These are phyloP conservation scores for Drosophila arizonae DNA, from an alignment of 1,140 invertebrate genomes.

Conservation along the genomic window DNA sequence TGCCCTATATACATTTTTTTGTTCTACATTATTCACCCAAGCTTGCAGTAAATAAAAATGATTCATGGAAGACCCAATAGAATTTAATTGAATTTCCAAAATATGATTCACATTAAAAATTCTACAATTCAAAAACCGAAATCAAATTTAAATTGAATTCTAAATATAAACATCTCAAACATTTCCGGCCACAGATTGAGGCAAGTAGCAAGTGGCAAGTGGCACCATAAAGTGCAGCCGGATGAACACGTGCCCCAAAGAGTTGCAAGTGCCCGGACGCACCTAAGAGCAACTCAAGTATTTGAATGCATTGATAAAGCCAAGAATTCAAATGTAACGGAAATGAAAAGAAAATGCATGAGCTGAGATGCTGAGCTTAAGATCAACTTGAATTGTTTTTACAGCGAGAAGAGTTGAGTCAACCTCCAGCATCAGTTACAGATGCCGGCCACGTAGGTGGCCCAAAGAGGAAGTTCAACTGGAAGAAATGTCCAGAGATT, in stretches of 20 bases:
- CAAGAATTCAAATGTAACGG: constrained; percentile 44
- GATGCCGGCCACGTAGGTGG: constrained; percentile 37
- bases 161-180: constrained; percentile 5
- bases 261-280: constrained; percentile 7
- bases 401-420: neutral
- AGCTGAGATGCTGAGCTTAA: neutral
- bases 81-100: no score
- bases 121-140: no score
- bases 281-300: neutral
- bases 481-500: neutral
- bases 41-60: no score
- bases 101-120: no score
- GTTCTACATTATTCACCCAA: no score
- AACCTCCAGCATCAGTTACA: constrained; percentile 54
- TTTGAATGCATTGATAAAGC: constrained; percentile 11
- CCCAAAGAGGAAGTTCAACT: neutral
- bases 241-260: constrained; percentile 48
- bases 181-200: constrained; percentile 28
- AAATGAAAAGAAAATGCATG: constrained; percentile 19
- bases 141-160: constrained; percentile 1
- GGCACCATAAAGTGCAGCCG: constrained; percentile 21
- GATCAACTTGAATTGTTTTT: neutral
- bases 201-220: constrained; percentile 46
- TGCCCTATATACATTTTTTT: no score
- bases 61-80: no score